phyloP scores from a whole-genome alignment of 2,888 invertebrate genomes.

The Acleris literana region DNA sequence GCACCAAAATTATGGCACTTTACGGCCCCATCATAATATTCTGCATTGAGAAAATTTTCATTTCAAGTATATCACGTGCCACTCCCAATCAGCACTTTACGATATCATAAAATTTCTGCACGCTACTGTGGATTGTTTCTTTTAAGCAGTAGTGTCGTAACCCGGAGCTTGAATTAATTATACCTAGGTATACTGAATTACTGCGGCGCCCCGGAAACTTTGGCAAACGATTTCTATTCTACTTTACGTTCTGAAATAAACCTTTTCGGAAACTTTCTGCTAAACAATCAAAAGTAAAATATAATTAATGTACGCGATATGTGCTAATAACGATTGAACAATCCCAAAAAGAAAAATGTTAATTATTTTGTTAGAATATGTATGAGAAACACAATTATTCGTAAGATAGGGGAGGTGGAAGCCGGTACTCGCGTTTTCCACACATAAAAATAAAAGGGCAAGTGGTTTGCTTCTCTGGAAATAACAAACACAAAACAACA shows the following conservation, averaged over 20 bases:
- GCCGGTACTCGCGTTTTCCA: slow-evolving; percentile 31
- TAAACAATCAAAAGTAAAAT: slow-evolving; percentile 24
- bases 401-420: slow-evolving; percentile 20
- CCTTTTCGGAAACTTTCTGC: slow-evolving; percentile 19
- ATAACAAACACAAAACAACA: slow-evolving; percentile 65
- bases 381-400: slow-evolving; percentile 23
- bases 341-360: neutral
- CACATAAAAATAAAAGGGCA: slow-evolving; percentile 54
- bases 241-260: slow-evolving; percentile 21
- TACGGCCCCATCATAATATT: slow-evolving; percentile 53
- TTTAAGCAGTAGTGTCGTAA: slow-evolving; percentile 5
- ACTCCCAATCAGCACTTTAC: slow-evolving; percentile 50
- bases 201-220: slow-evolving; percentile 7
- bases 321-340: neutral
- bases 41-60: slow-evolving; percentile 54
- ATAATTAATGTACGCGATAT: neutral
- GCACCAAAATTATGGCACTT: slow-evolving; percentile 53
- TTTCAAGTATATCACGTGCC: slow-evolving; percentile 53
- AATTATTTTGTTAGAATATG: slow-evolving; percentile 11
- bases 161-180: slow-evolving; percentile 14
- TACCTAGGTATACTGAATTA: slow-evolving; percentile 8
- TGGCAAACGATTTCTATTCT: neutral
- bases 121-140: slow-evolving; percentile 26
- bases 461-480: slow-evolving; percentile 52
- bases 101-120: slow-evolving; percentile 47